Percentiles rank a stretch among this genome's conserved stretches.
phyloP scores from a whole-genome alignment of 2,113 vertebrate genomes.

The Oryzias celebensis region DNA sequence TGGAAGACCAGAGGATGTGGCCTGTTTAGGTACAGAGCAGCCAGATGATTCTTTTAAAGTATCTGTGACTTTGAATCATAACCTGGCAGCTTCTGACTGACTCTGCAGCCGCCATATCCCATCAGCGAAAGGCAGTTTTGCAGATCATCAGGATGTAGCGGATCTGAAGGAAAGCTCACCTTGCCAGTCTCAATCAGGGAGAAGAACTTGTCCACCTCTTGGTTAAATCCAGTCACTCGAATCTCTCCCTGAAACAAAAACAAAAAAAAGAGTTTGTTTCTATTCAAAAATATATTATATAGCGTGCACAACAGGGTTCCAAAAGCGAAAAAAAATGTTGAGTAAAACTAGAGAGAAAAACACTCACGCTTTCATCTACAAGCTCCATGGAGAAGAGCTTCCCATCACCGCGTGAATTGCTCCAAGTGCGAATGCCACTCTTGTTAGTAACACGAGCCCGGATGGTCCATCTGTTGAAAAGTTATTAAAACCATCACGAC shows the following conservation, averaged over 20 bases:
- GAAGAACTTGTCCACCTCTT: constrained; percentile 95
- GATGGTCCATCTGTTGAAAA: constrained; percentile 87
- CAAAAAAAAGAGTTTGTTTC: neutral
- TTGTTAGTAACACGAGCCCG: constrained; percentile 95
- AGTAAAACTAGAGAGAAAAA: neutral
- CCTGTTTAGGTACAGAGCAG: constrained; percentile 50
- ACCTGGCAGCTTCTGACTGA: constrained; percentile 50
- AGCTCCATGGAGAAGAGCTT: constrained; percentile 96
- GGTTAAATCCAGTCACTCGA: constrained; percentile 92
- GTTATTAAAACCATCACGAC: too few relatives aligned
- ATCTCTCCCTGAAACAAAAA: constrained; percentile 88
- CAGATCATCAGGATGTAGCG: constrained; percentile 19
- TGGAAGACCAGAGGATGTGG: constrained; percentile 46
- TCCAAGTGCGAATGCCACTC: constrained; percentile 91
- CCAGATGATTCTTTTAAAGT: constrained; percentile 62
- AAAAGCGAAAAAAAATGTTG: neutral
- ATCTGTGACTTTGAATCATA: constrained; percentile 55
- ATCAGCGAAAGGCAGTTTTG: constrained; percentile 18
- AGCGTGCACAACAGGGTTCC: neutral
- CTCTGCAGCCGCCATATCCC: constrained; percentile 40
- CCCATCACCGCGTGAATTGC: constrained; percentile 95
- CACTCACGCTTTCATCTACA: constrained; percentile 93
- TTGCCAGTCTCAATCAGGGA: constrained; percentile 90
- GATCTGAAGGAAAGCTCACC: constrained; percentile 72
- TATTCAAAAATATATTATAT: neutral